Evolutionary conservation across 2,113 vertebrate genomes (phyloP), one percentile per base, ranked within the genome.

Genomic region (Sylvietta virens): DNA sequence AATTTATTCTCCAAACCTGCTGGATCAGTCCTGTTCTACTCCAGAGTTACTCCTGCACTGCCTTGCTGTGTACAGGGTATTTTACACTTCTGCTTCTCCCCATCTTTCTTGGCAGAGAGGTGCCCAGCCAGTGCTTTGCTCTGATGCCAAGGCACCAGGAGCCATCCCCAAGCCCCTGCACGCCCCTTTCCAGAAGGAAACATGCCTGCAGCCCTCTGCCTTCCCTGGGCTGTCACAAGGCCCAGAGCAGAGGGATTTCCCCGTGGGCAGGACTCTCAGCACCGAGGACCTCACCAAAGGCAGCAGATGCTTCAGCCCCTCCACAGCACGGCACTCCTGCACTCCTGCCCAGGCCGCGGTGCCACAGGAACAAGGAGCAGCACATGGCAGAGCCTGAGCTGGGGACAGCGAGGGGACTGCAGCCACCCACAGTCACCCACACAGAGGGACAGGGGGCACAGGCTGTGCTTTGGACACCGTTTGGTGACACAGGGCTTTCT

Each of bases 241-340:
- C 35, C 27, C 73, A 30, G 33, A 28, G 23, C 22, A 4, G 2
- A 27, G 17, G 28, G 10, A 28, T 2, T 10, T 24, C 39, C 64
- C 14, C 1, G 11, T 1, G 33, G 7, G 10, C 33, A 31, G 57
- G 19, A 19, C 31, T 9, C 27, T 4, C 1, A 6, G 62, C n/a
- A 3, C 10, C 20, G 5, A 37, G 53, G 50, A 30, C 3, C 26
- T 39, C 53, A 7, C 4, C 57, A 7, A 8, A 47, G 51, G 30
- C 13, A 70, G 23, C 9, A 31, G 65, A 40, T 1, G 9, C 17
- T 37, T 33, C 21, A 44, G 4, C n/a, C 37, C 33, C 15, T 20
- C 5, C 3, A 1, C 19, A 22, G 2, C 13, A 0, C 0, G 5
- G 23, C 72, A 15, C 47, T 20, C 11, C 0, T 23, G 60, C 79